Conservation (phyloP, 2,113 vertebrate species). For the Zapornia atra region DNA sequence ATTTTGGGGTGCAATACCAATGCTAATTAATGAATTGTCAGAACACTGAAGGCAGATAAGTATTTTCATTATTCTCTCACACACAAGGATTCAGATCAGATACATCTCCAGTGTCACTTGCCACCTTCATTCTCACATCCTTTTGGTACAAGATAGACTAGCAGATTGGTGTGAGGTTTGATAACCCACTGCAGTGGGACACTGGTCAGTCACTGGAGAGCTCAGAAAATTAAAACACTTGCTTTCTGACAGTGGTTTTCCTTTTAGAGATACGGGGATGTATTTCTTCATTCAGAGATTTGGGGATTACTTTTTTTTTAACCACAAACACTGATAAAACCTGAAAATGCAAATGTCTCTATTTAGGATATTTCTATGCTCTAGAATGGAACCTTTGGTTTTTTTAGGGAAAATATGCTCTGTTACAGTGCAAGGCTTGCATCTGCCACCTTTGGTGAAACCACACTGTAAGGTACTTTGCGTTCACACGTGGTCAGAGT, state of each 20-base stretch:
- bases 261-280: neutral
- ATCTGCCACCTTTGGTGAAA: neutral
- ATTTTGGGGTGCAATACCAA: neutral
- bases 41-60: neutral
- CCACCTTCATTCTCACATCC: neutral
- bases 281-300: neutral
- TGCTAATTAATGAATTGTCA: neutral
- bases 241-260: neutral
- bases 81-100: neutral
- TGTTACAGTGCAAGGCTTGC: neutral
- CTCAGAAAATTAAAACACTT: neutral
- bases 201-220: neutral
- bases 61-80: neutral
- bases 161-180: neutral
- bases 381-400: neutral
- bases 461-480: rapidly evolving
- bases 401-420: neutral
- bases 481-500: neutral
- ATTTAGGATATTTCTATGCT: neutral
- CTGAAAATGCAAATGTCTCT: neutral
- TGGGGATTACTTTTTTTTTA: neutral
- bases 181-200: neutral
- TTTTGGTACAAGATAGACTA: neutral
- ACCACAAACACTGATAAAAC: neutral
- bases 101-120: neutral